These are phyloP conservation scores for Hybognathus amarus DNA, from an alignment of 2,797 vertebrate genomes.

Conservation along the genomic window DNA sequence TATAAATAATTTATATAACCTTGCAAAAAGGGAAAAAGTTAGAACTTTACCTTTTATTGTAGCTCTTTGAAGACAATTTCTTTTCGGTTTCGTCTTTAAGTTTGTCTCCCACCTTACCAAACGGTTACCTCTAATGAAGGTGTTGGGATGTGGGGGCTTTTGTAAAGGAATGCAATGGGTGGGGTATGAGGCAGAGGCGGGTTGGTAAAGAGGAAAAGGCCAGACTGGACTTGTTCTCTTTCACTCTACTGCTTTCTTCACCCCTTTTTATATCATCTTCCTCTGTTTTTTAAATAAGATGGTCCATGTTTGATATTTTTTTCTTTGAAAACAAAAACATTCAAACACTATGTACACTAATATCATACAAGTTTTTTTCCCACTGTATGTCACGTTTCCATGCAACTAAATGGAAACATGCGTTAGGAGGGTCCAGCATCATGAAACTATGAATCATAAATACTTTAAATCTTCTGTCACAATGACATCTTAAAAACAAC, in stretches of 20 bases:
- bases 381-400: not conserved
- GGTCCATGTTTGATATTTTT: not conserved
- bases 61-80: not conserved
- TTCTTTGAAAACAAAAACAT: not conserved
- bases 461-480: not conserved
- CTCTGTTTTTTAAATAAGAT: not conserved
- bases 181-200: slow-evolving; percentile 31
- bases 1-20: not conserved
- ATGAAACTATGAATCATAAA: slow-evolving; percentile 23
- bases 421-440: not conserved
- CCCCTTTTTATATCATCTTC: not conserved
- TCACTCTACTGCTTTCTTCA: not conserved
- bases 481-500: not conserved
- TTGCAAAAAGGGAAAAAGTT: not conserved
- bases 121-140: not conserved
- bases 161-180: slow-evolving; percentile 44
- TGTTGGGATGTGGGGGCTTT: slow-evolving; percentile 24
- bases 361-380: not conserved
- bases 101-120: not conserved
- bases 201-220: slow-evolving; percentile 34
- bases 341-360: not conserved
- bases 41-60: slow-evolving; percentile 20
- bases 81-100: not conserved
- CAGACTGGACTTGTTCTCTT: slow-evolving; percentile 38
- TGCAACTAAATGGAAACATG: not conserved